phyloP scores from a whole-genome alignment of 2,113 vertebrate genomes.

The Paratilapia polleni region DNA sequence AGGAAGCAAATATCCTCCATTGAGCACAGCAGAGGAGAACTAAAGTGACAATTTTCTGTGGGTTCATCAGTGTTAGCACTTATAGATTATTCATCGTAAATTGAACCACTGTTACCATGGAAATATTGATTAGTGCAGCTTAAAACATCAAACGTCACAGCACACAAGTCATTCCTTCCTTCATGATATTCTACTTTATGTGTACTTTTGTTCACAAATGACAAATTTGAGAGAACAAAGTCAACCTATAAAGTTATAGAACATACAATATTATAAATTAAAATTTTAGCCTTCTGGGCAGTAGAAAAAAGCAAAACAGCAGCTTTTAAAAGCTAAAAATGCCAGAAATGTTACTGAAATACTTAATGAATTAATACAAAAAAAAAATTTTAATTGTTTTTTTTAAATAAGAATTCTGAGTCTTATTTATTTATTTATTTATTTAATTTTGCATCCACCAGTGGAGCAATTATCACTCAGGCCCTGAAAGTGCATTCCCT shows the following conservation, averaged over 20 bases:
- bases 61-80: not conserved
- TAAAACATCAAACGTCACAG: not conserved
- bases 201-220: not conserved
- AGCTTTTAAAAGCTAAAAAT: not conserved
- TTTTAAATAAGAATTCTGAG: not conserved
- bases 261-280: not conserved
- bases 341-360: not conserved
- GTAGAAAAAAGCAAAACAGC: not conserved
- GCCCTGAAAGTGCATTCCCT: not conserved
- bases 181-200: not conserved
- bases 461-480: not conserved
- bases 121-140: not conserved
- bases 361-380: too few species aligned
- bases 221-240: not conserved
- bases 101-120: slow-evolving; percentile 1
- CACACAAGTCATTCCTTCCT: not conserved
- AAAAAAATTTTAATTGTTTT: too few species aligned
- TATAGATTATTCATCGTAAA: not conserved
- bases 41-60: not conserved
- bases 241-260: not conserved
- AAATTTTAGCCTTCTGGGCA: accelerated
- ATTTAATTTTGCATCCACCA: not conserved
- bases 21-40: not conserved
- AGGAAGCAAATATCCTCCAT: not conserved
- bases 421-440: not conserved